These are phyloP conservation scores for Leuciscus waleckii DNA, from an alignment of 2,797 vertebrate genomes.

Conservation along the genomic window DNA sequence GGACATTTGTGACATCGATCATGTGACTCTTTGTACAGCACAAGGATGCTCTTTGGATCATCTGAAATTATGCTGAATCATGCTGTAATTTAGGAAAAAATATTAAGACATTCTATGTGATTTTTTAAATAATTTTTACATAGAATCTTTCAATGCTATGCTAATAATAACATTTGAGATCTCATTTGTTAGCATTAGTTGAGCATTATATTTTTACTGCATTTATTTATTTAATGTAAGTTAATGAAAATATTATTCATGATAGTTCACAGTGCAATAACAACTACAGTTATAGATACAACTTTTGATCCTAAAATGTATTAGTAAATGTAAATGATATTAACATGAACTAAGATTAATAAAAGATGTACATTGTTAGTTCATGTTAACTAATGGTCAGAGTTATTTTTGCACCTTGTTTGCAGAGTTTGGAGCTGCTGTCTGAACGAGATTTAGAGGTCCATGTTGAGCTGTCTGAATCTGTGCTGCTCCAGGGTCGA, in stretches of 20 bases:
- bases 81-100: not conserved
- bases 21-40: not conserved
- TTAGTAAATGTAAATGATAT: not conserved
- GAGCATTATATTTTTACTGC: no score
- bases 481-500: constrained; percentile 95
- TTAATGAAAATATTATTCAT: not conserved
- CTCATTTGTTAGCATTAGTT: not conserved
- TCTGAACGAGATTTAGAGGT: constrained; percentile 83
- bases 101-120: not conserved
- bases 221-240: no score
- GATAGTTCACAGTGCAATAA: not conserved
- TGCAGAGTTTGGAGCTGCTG: constrained; percentile 82
- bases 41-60: not conserved
- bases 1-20: not conserved
- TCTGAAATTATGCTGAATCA: not conserved
- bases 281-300: not conserved
- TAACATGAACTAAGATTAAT: not conserved
- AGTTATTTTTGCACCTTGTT: constrained; percentile 76
- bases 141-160: not conserved
- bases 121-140: no score
- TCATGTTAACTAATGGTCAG: not conserved
- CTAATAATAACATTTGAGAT: not conserved
- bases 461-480: constrained; percentile 91
- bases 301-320: not conserved
- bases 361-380: not conserved